phyloP scores from a whole-genome alignment of 2,797 vertebrate species.

The Pyrocephalus nanus region DNA sequence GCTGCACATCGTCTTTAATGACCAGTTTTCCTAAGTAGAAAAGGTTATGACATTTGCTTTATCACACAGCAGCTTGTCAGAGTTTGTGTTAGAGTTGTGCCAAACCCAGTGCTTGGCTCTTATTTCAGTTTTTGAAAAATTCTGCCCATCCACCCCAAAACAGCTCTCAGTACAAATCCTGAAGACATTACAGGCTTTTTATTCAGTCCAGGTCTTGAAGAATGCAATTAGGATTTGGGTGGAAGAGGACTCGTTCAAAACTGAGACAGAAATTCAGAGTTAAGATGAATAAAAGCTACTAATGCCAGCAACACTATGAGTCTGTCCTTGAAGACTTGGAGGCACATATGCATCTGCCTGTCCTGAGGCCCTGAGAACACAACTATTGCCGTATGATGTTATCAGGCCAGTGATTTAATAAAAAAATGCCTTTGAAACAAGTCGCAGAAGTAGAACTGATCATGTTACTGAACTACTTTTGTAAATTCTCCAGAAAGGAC shows the following conservation, averaged over 20 bases:
- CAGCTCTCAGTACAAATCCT: not conserved
- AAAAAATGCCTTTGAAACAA: not conserved
- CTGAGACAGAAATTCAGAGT: not conserved
- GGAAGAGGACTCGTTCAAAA: not conserved
- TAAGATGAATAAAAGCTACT: not conserved
- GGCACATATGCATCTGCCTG: not conserved
- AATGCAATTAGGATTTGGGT: not conserved
- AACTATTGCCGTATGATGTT: not conserved
- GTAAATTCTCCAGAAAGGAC: not conserved
- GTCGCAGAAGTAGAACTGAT: not conserved
- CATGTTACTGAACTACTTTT: not conserved
- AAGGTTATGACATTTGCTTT: not conserved
- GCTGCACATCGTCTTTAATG: conserved; percentile 82
- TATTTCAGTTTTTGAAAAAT: not conserved
- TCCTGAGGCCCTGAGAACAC: not conserved
- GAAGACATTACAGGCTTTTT: not conserved
- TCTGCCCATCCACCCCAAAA: not conserved
- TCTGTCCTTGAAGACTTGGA: not conserved
- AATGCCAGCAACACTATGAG: not conserved
- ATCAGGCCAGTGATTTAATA: not conserved
- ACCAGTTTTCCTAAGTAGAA: conserved; percentile 86
- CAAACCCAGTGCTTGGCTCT: not conserved
- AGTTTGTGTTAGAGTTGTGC: not conserved
- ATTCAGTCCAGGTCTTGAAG: not conserved
- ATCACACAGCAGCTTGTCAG: not conserved